Evolutionary conservation across 2,113 vertebrate species (phyloP), one percentile per base, ranked within the genome.

Genomic region (Connochaetes taurinus): DNA sequence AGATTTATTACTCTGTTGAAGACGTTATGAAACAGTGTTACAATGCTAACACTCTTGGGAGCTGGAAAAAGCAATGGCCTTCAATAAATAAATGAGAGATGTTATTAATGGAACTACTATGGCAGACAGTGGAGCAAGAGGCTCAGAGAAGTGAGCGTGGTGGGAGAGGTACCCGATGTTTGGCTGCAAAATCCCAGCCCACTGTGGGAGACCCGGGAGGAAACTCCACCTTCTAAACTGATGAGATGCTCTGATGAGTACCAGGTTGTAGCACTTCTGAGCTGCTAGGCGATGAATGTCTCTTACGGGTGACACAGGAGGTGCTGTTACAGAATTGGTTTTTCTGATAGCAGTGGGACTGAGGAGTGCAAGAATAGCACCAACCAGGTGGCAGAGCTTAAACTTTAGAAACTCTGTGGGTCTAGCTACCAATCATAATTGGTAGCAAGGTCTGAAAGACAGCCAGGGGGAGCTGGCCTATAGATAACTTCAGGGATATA

Each of bases 91-190:
- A 84, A 40, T 78, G 43, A 58, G 33, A 52, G 14, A 36, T 47
- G 7, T 33, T 7, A 76, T 76, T 76, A 76, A 76, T 89, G 55
- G 84, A 91, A 95, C n/a, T 50, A 8, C 40, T 85, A 13, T 45
- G 36, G 21, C 21, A 52, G 14, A 11, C 4, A 36, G 33, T 15
- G 0, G 45, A 76, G 6, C 29, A 76, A 83, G 25, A 11, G 14
- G 53, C 19, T 96, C n/a, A 47, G 58, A 90, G 45, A 81, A 23
- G 25, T 23, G 23, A 40, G 29, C 2, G 2, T 74, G 45, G 10
- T 62, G 2, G 7, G 13, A 36, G 21, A 60, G 53, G 25, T 13
- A 31, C 0, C n/a, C 7, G 5, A 15, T 2, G 9, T 64, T 15
- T 45, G 25, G 40, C 43, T 71, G 23, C 14, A 89, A 60, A 80